A percentile compares a stretch with the other conserved stretches of the same genome.
phyloP scores from a whole-genome alignment of 2,797 vertebrate genomes.

The Acanthopagrus latus region DNA sequence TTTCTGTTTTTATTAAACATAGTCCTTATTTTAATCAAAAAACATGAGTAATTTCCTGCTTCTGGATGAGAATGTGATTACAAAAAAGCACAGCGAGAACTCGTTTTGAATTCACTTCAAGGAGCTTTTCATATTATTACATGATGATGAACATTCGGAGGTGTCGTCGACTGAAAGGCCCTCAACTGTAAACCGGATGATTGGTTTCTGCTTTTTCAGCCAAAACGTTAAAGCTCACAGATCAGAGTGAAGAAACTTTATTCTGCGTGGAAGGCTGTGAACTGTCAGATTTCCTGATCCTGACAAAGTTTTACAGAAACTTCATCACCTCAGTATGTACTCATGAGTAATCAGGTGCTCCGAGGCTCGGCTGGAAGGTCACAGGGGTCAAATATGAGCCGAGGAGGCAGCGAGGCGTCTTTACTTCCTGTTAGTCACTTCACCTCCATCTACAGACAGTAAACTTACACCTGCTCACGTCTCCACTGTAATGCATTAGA shows the following conservation, averaged over 20 bases:
- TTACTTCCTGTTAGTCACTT: constrained; percentile 8
- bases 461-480: constrained; percentile 37
- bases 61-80: not conserved
- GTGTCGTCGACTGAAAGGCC: not conserved
- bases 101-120: not conserved
- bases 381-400: constrained; percentile 32
- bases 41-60: not conserved
- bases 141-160: not conserved
- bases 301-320: not conserved
- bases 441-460: constrained; percentile 30
- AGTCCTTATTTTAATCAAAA: not conserved
- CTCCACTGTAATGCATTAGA: constrained; percentile 37
- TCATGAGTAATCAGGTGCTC: not conserved
- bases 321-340: not conserved
- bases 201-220: not conserved
- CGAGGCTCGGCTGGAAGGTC: constrained; percentile 25
- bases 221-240: not conserved
- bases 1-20: too few relatives aligned
- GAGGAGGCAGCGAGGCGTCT: constrained; percentile 2
- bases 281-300: not conserved
- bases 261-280: not conserved
- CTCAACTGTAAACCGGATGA: not conserved
- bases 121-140: not conserved
- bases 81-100: not conserved
- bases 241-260: not conserved